Percentiles rank a stretch among this genome's conserved stretches.
Evolutionary conservation across 2,113 vertebrate species (phyloP).

Genomic region (Mungos mungo): DNA sequence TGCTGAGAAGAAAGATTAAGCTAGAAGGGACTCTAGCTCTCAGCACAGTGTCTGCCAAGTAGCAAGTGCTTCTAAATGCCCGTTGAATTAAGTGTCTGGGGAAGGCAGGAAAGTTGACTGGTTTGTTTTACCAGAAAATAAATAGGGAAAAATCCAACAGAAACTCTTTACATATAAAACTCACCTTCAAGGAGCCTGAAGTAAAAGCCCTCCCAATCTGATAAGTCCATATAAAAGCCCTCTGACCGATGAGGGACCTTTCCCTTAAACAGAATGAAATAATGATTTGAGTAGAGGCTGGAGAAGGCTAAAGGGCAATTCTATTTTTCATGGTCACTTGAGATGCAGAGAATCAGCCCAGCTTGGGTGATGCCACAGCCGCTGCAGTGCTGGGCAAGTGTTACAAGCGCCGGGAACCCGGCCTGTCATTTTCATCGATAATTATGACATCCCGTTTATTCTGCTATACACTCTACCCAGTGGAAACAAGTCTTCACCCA

Average conservation of each 20-base stretch:
- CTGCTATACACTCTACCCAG: not conserved
- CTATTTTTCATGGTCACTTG: not conserved
- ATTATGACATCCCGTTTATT: not conserved
- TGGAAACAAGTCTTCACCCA: not conserved
- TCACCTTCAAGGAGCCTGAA: not conserved
- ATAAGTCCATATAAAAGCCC: not conserved
- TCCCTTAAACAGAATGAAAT: conserved; percentile 38
- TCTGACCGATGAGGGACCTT: not conserved
- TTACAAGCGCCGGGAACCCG: not conserved
- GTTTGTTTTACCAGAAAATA: conserved; percentile 32
- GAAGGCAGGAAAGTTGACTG: conserved; percentile 16
- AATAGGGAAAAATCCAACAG: not conserved
- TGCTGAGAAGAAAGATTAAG: not conserved
- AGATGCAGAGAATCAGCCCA: not conserved
- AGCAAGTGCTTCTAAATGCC: not conserved
- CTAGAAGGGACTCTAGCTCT: not conserved
- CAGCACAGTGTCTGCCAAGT: not conserved
- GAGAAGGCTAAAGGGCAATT: not conserved
- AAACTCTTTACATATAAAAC: not conserved
- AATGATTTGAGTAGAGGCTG: not conserved
- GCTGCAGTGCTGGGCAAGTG: not conserved
- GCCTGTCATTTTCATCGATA: not conserved
- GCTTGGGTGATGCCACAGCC: not conserved
- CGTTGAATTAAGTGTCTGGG: not conserved
- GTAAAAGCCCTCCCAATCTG: not conserved